phyloP scores from a whole-genome alignment of 2,797 vertebrate species.

The Sebastes taczanowskii region DNA sequence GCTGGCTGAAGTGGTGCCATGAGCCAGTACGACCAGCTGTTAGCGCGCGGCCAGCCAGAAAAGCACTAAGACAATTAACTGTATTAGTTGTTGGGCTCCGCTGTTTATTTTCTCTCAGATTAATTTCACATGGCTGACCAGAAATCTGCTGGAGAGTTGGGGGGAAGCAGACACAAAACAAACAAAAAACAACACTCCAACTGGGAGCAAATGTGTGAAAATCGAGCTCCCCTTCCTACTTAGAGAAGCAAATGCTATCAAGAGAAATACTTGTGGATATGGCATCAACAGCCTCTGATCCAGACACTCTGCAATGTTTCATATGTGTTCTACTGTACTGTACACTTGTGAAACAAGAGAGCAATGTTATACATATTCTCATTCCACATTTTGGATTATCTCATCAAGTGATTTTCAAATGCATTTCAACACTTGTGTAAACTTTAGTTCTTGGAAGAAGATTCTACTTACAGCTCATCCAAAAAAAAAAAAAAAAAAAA shows the following conservation, averaged over 20 bases:
- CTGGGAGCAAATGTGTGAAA: conserved; percentile 55
- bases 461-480: conserved; percentile 26
- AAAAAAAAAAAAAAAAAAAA: conserved; percentile 13
- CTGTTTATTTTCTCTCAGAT: conserved; percentile 92
- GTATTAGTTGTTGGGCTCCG: conserved; percentile 92
- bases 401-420: conserved; percentile 42
- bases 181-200: conserved; percentile 52
- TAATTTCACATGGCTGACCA: conserved; percentile 87
- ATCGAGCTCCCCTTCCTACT: conserved; percentile 26
- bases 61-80: conserved; percentile 94
- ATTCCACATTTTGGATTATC: conserved; percentile 32
- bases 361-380: background rate
- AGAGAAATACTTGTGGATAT: conserved; percentile 50
- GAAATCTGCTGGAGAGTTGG: conserved; percentile 64
- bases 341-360: conserved; percentile 3
- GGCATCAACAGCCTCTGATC: conserved; percentile 39
- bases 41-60: conserved; percentile 90
- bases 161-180: conserved; percentile 51
- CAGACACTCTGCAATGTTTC: conserved; percentile 11
- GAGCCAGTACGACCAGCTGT: conserved; percentile 98
- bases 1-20: conserved; percentile 92
- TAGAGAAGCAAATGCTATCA: conserved; percentile 33
- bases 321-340: background rate
- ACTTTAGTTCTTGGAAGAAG: conserved; percentile 42
- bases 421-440: conserved; percentile 36